Base-by-base conservation (phyloP, 2,113 vertebrate species). In the Esox niger region DNA sequence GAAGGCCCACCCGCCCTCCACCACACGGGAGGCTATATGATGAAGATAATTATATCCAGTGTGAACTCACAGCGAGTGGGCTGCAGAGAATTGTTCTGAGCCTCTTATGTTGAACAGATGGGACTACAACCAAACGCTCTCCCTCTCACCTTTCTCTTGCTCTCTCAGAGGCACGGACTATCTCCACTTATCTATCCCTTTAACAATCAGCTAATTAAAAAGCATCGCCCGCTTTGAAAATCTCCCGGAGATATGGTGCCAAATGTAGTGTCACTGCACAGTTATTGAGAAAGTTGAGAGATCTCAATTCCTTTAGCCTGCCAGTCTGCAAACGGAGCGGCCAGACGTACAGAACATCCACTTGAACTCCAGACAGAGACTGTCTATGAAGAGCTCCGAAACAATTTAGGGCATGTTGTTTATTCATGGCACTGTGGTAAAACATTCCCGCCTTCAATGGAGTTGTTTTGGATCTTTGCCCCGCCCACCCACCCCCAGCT, bases 41-140 rank as follows among this genome's bases (percentile, higher is more conserved):
- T 55, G 68, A 9, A 63, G 74, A 57, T 75, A 76, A 79, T 62
- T 72, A 75, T 71, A 66, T 77, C 66, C 31, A 7, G 72, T 29
- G 31, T 13, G 5, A 52, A 52, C 56, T 66, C 69, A 63, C n/a
- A 58, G 62, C 68, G 68, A 63, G 63, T 31, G 43, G 62, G 33
- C 26, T 5, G 63, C 47, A 32, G 13, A 58, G 33, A 58, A 75
- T 71, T 62, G 68, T 73, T 33, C 30, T 47, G 64, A 43, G 9
- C 26, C 63, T 61, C 30, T 52, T 71, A 64, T 66, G n/a, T 61
- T 2, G 49, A 62, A 62, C 71, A 78, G 78, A 69, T 68, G 59
- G 62, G 55, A 49, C 20, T 21, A 33, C 66, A 43, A 43, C 17
- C 17, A 43, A n/a, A 17, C 17, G 27, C 3, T 29, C 47, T 46